Evolutionary conservation across 2,888 invertebrate genomes (phyloP), one percentile per base, ranked within the genome.

Genomic region (Ormyrus nitidulus): DNA sequence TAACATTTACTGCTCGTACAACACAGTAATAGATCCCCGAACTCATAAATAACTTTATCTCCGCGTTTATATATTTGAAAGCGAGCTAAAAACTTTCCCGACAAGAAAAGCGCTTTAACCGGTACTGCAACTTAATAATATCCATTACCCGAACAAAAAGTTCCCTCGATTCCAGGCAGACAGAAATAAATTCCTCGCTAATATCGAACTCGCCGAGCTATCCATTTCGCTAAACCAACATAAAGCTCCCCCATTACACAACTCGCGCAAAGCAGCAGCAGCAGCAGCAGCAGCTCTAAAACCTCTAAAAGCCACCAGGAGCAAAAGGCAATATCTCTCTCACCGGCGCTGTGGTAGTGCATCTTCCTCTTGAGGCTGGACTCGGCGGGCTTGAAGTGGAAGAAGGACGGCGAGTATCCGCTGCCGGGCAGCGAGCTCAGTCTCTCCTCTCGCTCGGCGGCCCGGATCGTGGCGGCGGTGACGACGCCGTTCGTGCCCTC

Each of bases 301-400:
- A 3, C 34, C 34, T 34, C 34, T 34, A 34, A 34, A 34, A 34
- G 4, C 19, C 59, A 19, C 0, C 13, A 13, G 2, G n/a, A 58
- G 13, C n/a, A 58, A 10, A 11, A 34, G 3, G 0, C 34, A 58
- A 58, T 58, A 4, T 58, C n/a, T 11, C 11, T 79, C 84, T 76
- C 76, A 89, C 91, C 91, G 58, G 89, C 84, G 84, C 90, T 88
- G 83, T 91, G 89, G 86, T 89, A 87, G 79, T 92, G 93, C 86
- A 93, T 91, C 85, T 91, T 91, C 70, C 92, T 91, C 91, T 94
- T 94, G 88, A 94, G 93, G 83, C 94, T 95, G 88, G 95, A 95
- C 89, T 96, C 95, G 83, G 95, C 94, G 64, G 97, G 97, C 91
- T 97, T 97, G 91, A 97, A 97, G 92, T 97, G 97, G 91, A 97